These are phyloP conservation scores for Acanthochromis polyacanthus DNA, from an alignment of 2,113 vertebrate species.

Conservation along the genomic window DNA sequence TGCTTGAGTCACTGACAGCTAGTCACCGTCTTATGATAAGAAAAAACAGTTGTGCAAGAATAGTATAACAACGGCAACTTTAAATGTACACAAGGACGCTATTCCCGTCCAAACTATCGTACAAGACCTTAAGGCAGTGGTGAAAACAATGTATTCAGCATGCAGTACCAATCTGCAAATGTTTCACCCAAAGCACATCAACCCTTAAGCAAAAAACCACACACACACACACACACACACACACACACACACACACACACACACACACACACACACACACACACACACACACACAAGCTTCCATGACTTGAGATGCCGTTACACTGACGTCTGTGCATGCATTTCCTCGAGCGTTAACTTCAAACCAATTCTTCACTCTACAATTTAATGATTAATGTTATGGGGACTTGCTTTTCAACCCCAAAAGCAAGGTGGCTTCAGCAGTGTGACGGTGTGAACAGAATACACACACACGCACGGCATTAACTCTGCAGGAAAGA, in stretches of 20 bases:
- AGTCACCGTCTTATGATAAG: background rate
- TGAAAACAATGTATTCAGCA: too few species aligned
- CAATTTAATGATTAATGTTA: too few species aligned
- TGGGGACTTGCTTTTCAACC: too few species aligned
- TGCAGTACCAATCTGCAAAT: background rate
- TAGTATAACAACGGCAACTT: background rate
- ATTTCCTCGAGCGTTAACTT: too few species aligned
- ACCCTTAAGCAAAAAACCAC: background rate
- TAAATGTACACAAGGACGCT: background rate
- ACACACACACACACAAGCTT: background rate
- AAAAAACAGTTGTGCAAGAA: background rate
- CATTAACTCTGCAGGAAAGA: too few species aligned
- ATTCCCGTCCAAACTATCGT: conserved; percentile 4
- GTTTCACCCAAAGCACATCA: background rate
- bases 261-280: background rate
- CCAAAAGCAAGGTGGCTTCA: too few species aligned
- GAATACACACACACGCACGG: too few species aligned
- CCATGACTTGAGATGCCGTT: too few species aligned
- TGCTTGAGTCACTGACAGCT: background rate
- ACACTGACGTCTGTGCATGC: too few species aligned
- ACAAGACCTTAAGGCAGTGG: too few species aligned
- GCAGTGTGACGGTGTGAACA: too few species aligned
- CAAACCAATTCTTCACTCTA: too few species aligned
- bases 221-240: background rate
- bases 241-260: background rate